Evolutionary conservation across 2,797 vertebrate species (phyloP).

Genomic region (Sparidentex hasta): DNA sequence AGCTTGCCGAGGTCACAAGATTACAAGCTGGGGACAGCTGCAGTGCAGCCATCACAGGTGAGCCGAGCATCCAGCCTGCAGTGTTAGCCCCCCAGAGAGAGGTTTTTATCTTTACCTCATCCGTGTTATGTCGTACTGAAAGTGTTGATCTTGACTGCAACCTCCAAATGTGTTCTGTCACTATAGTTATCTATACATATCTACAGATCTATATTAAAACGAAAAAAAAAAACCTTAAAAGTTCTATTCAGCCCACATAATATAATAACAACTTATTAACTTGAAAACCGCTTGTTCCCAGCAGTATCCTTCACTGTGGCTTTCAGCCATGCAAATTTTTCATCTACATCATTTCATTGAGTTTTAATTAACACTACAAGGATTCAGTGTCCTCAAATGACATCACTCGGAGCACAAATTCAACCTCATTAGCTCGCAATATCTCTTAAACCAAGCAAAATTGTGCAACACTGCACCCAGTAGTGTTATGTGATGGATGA

Average conservation of each 20-base stretch:
- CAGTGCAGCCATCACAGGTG: slow-evolving; percentile 69
- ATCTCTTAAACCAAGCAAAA: slow-evolving; percentile 72
- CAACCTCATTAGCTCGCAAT: slow-evolving; percentile 81
- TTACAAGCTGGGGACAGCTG: slow-evolving; percentile 70
- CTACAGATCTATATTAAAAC: neutral
- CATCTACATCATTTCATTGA: slow-evolving; percentile 80
- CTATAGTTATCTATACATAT: slow-evolving; percentile 31
- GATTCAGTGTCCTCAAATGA: slow-evolving; percentile 83
- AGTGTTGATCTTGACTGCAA: slow-evolving; percentile 14
- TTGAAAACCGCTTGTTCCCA: slow-evolving; percentile 73
- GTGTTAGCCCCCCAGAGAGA: neutral
- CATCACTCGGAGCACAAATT: slow-evolving; percentile 81
- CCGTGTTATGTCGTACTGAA: slow-evolving; percentile 11
- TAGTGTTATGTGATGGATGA: slow-evolving; percentile 65
- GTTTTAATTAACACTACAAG: slow-evolving; percentile 86
- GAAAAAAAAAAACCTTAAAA: slow-evolving; percentile 34
- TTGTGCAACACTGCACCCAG: slow-evolving; percentile 57
- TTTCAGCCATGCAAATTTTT: slow-evolving; percentile 78
- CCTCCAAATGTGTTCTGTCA: slow-evolving; percentile 15
- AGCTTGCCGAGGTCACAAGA: slow-evolving; percentile 40
- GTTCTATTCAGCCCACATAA: slow-evolving; percentile 44
- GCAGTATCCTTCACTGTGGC: slow-evolving; percentile 72
- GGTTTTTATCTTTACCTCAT: neutral
- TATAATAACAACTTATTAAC: slow-evolving; percentile 74
- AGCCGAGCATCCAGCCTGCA: slow-evolving; percentile 31